phyloP scores from a whole-genome alignment of 2,888 invertebrate genomes.

The Hirudinaria manillensis region DNA sequence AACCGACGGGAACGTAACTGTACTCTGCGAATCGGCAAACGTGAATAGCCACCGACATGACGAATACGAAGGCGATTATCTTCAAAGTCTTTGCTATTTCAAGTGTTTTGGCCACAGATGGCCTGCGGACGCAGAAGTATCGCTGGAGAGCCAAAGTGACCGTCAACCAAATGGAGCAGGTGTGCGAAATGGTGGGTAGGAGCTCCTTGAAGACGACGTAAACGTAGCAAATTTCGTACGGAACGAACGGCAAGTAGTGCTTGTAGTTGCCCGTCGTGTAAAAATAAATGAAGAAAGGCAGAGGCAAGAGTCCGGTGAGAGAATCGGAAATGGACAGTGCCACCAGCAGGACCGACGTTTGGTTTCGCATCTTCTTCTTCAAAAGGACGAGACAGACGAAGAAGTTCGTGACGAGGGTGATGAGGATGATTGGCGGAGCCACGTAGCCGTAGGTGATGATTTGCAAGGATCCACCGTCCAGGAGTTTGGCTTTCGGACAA shows the following conservation, averaged over 20 bases:
- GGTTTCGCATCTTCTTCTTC: slow-evolving; percentile 81
- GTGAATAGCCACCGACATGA: slow-evolving; percentile 58
- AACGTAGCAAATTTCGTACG: slow-evolving; percentile 70
- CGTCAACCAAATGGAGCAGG: slow-evolving; percentile 37
- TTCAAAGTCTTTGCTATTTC: slow-evolving; percentile 64
- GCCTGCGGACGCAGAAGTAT: slow-evolving; percentile 90
- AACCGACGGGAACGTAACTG: slow-evolving; percentile 35
- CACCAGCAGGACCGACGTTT: slow-evolving; percentile 84
- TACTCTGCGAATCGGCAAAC: slow-evolving; percentile 25
- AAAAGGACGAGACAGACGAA: slow-evolving; percentile 82
- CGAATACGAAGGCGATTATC: slow-evolving; percentile 71
- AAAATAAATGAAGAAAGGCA: slow-evolving; percentile 74
- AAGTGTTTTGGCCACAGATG: slow-evolving; percentile 75
- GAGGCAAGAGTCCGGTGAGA: slow-evolving; percentile 64
- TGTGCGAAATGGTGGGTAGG: slow-evolving; percentile 48
- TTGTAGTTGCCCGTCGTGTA: slow-evolving; percentile 81
- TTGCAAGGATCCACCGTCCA: slow-evolving; percentile 11
- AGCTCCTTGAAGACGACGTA: slow-evolving; percentile 57
- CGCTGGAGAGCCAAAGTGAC: slow-evolving; percentile 60
- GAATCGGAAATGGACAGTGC: slow-evolving; percentile 94
- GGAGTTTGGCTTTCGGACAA: background rate
- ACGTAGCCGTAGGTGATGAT: slow-evolving; percentile 65
- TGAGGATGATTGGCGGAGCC: slow-evolving; percentile 75
- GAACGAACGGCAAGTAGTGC: slow-evolving; percentile 70
- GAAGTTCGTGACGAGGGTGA: slow-evolving; percentile 82